Percentiles rank a stretch among this genome's conserved stretches.
Evolutionary conservation across 2,113 vertebrate species (phyloP).

Genomic region (Manacus vitellinus): DNA sequence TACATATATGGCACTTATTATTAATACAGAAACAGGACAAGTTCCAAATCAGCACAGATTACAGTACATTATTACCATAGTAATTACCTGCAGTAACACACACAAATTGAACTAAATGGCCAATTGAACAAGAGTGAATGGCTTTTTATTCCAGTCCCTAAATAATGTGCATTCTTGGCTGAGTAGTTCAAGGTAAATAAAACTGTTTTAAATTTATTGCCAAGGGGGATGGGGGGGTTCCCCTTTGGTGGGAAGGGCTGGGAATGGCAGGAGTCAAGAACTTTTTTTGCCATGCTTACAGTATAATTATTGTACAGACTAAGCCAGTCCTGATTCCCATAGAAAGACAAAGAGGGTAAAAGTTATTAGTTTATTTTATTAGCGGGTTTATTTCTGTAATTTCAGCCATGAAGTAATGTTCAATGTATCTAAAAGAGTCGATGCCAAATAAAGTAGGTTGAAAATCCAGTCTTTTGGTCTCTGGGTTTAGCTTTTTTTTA

Average conservation of each 20-base stretch:
- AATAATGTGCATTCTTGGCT: constrained; percentile 76
- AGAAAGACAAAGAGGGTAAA: constrained; percentile 16
- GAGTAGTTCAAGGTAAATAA: constrained; percentile 73
- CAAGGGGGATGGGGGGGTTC: not conserved
- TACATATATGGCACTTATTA: constrained; percentile 49
- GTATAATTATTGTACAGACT: not conserved
- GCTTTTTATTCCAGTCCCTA: constrained; percentile 78
- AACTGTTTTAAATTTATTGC: constrained; percentile 55
- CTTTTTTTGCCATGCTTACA: not conserved
- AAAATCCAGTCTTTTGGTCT: not conserved
- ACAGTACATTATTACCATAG: constrained; percentile 69
- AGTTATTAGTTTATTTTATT: constrained; percentile 22
- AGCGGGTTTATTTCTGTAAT: not conserved
- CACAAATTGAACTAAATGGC: constrained; percentile 78
- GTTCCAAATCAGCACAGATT: constrained; percentile 63
- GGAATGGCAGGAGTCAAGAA: not conserved
- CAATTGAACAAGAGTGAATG: constrained; percentile 78
- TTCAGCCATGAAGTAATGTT: constrained; percentile 16
- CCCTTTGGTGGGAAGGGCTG: not conserved
- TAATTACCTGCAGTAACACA: constrained; percentile 78
- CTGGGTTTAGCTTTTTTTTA: not conserved
- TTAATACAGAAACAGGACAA: constrained; percentile 53
- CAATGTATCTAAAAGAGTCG: not conserved
- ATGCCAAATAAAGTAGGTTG: not conserved
- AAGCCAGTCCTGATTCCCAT: not conserved